phyloP scores from a whole-genome alignment of 2,888 invertebrate species.

The Urechis unicinctus region DNA sequence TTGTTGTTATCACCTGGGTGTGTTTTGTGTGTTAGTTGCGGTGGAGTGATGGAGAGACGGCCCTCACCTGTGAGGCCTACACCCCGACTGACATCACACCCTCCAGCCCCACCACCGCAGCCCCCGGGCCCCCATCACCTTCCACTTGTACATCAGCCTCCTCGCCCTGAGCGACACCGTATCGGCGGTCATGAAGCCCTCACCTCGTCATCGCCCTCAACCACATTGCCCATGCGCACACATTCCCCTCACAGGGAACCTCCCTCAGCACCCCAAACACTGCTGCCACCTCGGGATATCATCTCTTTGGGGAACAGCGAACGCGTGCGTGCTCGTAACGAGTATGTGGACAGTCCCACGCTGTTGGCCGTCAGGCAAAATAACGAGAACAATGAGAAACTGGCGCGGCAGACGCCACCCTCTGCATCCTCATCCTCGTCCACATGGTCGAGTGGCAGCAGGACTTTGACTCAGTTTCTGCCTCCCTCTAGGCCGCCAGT shows the following conservation, averaged over 20 bases:
- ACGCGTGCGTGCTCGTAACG: not conserved
- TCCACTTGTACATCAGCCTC: not conserved
- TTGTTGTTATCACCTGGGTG: too few relatives aligned
- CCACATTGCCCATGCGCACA: too few relatives aligned
- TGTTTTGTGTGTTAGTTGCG: too few relatives aligned
- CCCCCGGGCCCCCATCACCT: not conserved
- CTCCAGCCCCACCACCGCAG: not conserved
- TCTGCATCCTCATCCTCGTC: not conserved
- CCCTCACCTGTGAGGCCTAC: not conserved
- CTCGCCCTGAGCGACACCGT: not conserved
- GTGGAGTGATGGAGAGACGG: not conserved
- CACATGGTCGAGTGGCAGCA: not conserved
- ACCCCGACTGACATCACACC: not conserved
- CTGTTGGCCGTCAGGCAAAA: not conserved
- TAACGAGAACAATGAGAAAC: not conserved
- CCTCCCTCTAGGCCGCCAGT: too few relatives aligned
- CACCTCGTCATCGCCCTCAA: too few relatives aligned
- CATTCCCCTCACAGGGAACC: too few relatives aligned
- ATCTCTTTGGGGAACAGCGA: not conserved
- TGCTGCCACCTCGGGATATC: not conserved
- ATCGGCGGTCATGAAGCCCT: too few relatives aligned
- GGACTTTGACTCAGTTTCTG: not conserved
- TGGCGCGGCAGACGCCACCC: not conserved
- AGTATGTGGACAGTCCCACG: slow-evolving; percentile 11
- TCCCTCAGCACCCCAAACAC: too few relatives aligned